Conservation (phyloP, 2,113 vertebrate species). For the Montifringilla adamsi region DNA sequence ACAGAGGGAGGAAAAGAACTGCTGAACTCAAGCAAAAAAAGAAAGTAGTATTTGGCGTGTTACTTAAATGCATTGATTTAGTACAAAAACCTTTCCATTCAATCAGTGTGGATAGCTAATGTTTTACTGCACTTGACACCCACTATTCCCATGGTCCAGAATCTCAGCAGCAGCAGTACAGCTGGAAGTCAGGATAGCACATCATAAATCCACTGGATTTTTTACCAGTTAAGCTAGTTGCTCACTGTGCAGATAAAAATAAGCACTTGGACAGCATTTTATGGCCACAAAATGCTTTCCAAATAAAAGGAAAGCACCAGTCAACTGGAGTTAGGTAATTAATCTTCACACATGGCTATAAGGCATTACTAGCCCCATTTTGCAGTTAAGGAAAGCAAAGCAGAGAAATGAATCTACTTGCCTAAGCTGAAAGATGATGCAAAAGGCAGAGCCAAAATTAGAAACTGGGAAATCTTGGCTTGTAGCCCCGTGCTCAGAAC, state of each 20-base stretch:
- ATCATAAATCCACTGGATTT: constrained; percentile 62
- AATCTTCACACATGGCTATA: constrained; percentile 44
- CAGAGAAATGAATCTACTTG: constrained; percentile 44
- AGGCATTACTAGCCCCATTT: constrained; percentile 25
- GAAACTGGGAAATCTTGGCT: constrained; percentile 37
- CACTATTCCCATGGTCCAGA: constrained; percentile 42
- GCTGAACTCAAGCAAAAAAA: constrained; percentile 63
- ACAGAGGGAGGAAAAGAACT: constrained; percentile 55
- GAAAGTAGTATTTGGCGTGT: constrained; percentile 42
- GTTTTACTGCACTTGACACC: constrained; percentile 67
- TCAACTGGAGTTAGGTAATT: constrained; percentile 52
- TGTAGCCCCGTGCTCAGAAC: constrained; percentile 2
- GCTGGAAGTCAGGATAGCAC: constrained; percentile 47
- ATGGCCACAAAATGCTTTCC: constrained; percentile 51
- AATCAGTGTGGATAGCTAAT: constrained; percentile 63
- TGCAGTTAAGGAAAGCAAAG: constrained; percentile 21
- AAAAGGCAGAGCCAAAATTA: constrained; percentile 49
- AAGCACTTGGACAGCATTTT: constrained; percentile 57
- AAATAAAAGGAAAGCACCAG: constrained; percentile 59
- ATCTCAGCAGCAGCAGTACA: constrained; percentile 53
- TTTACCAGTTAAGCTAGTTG: constrained; percentile 63
- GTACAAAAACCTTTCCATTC: constrained; percentile 62
- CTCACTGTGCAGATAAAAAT: constrained; percentile 55
- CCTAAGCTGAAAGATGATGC: constrained; percentile 13
- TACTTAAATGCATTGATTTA: constrained; percentile 67